Percentiles rank a stretch among this genome's conserved stretches.
phyloP scores from a whole-genome alignment of 2,888 invertebrate genomes.

The Peribatodes rhomboidaria region DNA sequence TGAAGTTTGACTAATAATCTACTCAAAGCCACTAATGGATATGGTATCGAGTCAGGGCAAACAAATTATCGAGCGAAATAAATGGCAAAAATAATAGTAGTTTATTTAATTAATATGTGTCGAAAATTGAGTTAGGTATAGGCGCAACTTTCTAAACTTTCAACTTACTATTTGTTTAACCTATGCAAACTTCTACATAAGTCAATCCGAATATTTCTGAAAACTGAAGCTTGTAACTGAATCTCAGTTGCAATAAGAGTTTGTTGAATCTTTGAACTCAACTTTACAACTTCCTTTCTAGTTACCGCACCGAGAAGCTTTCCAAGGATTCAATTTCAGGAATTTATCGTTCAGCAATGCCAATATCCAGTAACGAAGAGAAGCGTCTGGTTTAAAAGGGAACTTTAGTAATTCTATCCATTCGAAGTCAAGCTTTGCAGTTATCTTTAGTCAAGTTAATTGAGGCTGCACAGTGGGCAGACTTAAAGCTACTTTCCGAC shows the following conservation, averaged over 20 bases:
- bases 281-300: background rate
- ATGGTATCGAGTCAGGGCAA: too few relatives aligned
- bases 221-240: background rate
- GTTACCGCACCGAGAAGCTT: conserved; percentile 3
- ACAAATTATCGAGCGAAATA: too few relatives aligned
- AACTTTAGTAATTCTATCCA: conserved; percentile 21
- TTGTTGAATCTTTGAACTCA: background rate
- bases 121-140: too few relatives aligned
- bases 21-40: too few relatives aligned
- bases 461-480: background rate
- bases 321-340: conserved; percentile 9
- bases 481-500: background rate
- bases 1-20: too few relatives aligned
- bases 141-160: too few relatives aligned
- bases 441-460: background rate
- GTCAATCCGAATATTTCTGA: too few relatives aligned
- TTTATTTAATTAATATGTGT: too few relatives aligned
- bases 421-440: background rate
- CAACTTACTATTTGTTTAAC: too few relatives aligned
- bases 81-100: too few relatives aligned
- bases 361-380: background rate
- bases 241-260: conserved; percentile 1
- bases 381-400: conserved; percentile 1
- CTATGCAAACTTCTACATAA: too few relatives aligned
- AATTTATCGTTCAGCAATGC: conserved; percentile 4